A percentile compares a stretch with the other conserved stretches of the same genome.
Evolutionary conservation across 1,140 invertebrate genomes (phyloP).

Genomic region (Trichonephila clavipes): DNA sequence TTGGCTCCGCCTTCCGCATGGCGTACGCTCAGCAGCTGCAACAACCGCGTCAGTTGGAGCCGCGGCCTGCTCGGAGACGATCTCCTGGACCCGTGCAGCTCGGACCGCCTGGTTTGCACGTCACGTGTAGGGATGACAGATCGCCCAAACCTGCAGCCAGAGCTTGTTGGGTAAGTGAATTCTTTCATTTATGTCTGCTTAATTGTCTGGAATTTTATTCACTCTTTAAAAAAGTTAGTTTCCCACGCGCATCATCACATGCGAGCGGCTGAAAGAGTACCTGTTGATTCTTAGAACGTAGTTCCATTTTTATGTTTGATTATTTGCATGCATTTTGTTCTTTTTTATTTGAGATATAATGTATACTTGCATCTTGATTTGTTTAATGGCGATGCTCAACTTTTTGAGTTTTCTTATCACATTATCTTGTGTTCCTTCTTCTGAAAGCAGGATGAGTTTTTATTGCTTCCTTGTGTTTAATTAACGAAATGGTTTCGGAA

Average conservation of each 20-base stretch:
- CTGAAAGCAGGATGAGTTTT: no score
- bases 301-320: no score
- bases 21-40: conserved; percentile 92
- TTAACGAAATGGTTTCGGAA: no score
- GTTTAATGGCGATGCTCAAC: background rate
- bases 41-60: conserved; percentile 80
- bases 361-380: background rate
- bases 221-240: background rate
- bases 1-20: conserved; percentile 95
- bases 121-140: conserved; percentile 65
- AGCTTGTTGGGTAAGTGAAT: conserved; percentile 67
- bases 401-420: no score
- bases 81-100: conserved; percentile 29
- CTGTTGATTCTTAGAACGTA: background rate
- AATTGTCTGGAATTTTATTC: background rate
- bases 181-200: background rate
- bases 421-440: no score
- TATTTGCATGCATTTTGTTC: no score
- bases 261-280: background rate
- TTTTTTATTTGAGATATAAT: background rate
- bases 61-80: conserved; percentile 31
- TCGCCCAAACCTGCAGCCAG: conserved; percentile 47
- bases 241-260: background rate
- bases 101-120: conserved; percentile 28
- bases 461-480: no score